Conservation (phyloP, 2,888 invertebrate genomes). For the Cyclophora punctaria region DNA sequence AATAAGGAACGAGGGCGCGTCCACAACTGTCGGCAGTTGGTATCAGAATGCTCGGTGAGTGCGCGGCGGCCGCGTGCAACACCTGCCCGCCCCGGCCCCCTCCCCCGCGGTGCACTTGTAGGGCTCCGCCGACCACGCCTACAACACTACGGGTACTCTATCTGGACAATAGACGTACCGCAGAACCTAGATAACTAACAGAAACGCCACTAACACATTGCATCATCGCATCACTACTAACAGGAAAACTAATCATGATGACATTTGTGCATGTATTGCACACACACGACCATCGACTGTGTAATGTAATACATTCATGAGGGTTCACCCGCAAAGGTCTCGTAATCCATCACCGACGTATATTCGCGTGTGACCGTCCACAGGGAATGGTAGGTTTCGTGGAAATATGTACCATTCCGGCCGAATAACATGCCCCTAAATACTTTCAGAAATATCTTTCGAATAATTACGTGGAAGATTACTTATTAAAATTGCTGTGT, state of each 20-base stretch:
- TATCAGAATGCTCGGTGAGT: conserved; percentile 41
- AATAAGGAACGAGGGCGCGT: conserved; percentile 15
- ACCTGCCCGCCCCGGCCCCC: conserved; percentile 42
- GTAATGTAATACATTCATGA: background rate
- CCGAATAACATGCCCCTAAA: conserved; percentile 1
- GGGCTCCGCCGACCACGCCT: conserved; percentile 61
- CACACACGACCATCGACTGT: no score
- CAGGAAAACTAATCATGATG: no score
- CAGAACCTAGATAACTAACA: no score
- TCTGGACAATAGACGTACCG: background rate
- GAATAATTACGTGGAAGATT: conserved; percentile 1
- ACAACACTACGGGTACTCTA: conserved; percentile 18
- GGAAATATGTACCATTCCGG: conserved; percentile 10
- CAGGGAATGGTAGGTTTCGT: conserved; percentile 13
- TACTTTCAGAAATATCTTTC: conserved; percentile 1
- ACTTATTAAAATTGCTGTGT: conserved; percentile 7
- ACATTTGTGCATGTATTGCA: no score
- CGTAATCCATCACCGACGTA: conserved; percentile 20
- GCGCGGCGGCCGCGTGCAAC: conserved; percentile 41
- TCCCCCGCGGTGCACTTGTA: conserved; percentile 52
- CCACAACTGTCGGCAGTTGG: conserved; percentile 30
- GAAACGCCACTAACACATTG: no score
- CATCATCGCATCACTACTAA: no score
- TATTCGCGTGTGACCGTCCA: conserved; percentile 17
- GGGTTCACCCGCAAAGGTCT: conserved; percentile 13